These are phyloP conservation scores for Diglossa cyanea DNA, from an alignment of 2,797 vertebrate species.

Conservation along the genomic window DNA sequence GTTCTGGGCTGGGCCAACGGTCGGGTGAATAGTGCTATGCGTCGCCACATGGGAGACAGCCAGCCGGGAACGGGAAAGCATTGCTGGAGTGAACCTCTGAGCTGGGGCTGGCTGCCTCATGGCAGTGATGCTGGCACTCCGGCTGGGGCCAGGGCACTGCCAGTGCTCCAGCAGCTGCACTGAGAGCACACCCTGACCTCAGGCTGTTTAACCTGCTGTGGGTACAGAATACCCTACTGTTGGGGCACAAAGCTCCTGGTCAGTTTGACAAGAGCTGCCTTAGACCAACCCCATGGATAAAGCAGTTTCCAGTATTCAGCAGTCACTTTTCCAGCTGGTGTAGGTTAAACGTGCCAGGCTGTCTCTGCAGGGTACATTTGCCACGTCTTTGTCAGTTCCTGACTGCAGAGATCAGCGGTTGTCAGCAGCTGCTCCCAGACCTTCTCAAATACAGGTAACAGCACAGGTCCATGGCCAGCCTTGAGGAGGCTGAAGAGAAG, in stretches of 20 bases:
- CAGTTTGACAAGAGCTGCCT: neutral
- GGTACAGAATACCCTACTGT: neutral
- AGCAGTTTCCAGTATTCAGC: neutral
- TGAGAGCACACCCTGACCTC: neutral
- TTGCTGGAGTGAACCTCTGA: neutral
- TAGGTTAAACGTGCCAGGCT: neutral
- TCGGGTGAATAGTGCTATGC: conserved; percentile 41
- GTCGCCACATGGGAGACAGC: conserved; percentile 50
- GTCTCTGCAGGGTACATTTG: neutral
- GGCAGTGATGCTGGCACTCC: neutral
- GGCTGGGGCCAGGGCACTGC: neutral
- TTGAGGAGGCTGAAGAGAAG: neutral
- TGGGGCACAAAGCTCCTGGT: neutral
- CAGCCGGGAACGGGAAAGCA: neutral
- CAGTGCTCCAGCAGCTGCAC: neutral
- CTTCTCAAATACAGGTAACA: neutral
- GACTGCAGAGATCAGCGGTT: neutral
- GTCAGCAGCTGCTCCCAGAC: neutral
- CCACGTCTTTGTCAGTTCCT: neutral
- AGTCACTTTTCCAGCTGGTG: neutral
- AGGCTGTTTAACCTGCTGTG: neutral
- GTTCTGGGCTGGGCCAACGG: conserved; percentile 45
- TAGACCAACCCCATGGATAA: neutral
- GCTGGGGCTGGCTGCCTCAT: neutral
- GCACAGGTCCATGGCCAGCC: neutral